Evolutionary conservation across 92 coral and sea anemone species (phyloP), one percentile per base, ranked within the genome.

Genomic region (Hydrozoanthus gracilis): DNA sequence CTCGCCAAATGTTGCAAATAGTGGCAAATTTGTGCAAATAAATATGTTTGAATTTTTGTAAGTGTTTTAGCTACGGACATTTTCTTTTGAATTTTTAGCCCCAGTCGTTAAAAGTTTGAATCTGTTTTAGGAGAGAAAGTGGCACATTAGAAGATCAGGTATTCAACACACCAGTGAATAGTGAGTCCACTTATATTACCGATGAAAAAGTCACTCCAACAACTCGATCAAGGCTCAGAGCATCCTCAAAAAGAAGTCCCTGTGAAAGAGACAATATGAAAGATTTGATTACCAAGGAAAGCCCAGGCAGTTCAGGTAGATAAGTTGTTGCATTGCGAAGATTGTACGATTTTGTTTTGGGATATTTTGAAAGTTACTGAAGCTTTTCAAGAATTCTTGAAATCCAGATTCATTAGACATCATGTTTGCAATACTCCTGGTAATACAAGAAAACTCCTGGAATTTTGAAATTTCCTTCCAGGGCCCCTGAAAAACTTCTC

Each of bases 161-260:
- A 3, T 48, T 65, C 9, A 73, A 66, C 4, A 80, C 85, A 64
- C 85, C 85, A 8, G 61, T 51, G 4, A 80, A 80, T 18, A 64
- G 85, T 49, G 85, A 62, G 7, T 44, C 35, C 11, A 35, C 82
- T 54, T 20, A 12, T 27, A 49, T 51, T 65, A 39, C 46, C 16
- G 85, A 65, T 7, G 85, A 80, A 49, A 49, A 65, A 55, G n/a
- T 47, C 73, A 35, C 47, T 47, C 85, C 85, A 20, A 51, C 58
- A 47, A 51, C 73, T 18, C 64, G 85, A 17, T 46, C 85, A 49
- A 48, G 15, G 72, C 74, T 18, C 10, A 80, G 60, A 62, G 56
- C 56, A 1, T 73, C 58, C 7, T 2, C 78, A 48, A 15, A 4
- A 14, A 11, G 58, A 64, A 56, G 83, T 12, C 71, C 71, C 44